Conservation (phyloP, 2,888 invertebrate genomes). For the Zaprionus obscuricornis region DNA sequence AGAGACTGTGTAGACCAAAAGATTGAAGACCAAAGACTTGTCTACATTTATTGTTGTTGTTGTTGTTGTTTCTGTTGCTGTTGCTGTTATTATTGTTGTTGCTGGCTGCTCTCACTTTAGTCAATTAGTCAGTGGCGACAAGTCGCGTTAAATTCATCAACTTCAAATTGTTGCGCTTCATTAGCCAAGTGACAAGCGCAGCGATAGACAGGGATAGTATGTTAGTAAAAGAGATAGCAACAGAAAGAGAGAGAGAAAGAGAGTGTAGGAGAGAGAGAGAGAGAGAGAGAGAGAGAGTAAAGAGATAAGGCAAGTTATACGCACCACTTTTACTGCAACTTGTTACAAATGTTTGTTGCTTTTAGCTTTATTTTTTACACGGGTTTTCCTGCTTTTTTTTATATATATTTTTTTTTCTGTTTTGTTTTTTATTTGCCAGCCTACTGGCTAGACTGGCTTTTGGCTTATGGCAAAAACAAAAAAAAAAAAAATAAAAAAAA, state of each 20-base stretch:
- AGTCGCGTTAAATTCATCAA: conserved; percentile 49
- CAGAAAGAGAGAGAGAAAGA: conserved; percentile 1
- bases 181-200: conserved; percentile 20
- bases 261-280: not conserved
- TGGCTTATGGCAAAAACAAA: conserved; percentile 36
- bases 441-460: conserved; percentile 47
- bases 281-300: conserved; percentile 3
- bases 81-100: too few species aligned
- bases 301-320: conserved; percentile 31
- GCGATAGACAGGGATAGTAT: not conserved
- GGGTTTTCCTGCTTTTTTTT: conserved; percentile 37
- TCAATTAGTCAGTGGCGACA: conserved; percentile 27
- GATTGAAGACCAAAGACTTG: too few species aligned
- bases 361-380: conserved; percentile 37
- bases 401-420: not conserved
- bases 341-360: conserved; percentile 53
- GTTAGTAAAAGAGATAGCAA: not conserved
- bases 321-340: conserved; percentile 66
- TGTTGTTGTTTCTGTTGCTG: too few species aligned
- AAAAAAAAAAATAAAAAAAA: not conserved
- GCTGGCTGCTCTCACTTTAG: conserved; percentile 55
- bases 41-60: too few species aligned
- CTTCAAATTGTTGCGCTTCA: conserved; percentile 45
- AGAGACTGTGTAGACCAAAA: too few species aligned
- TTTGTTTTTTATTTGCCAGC: conserved; percentile 26